Evolutionary conservation across 2,888 invertebrate genomes (phyloP).

Genomic region (Tipula vernalis): DNA sequence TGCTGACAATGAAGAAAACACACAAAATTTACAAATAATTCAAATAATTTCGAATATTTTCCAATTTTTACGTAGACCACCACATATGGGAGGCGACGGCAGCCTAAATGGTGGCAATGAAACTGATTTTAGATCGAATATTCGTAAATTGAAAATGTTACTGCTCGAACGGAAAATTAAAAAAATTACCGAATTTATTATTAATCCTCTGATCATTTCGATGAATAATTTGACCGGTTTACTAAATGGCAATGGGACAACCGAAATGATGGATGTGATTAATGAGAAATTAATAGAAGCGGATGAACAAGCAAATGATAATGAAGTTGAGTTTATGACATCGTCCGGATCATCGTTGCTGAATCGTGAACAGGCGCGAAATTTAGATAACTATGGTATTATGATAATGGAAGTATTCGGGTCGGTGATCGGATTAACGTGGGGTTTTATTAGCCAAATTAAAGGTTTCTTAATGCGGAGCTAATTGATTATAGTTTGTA

Average conservation of each 20-base stretch:
- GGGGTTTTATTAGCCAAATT: slow-evolving; percentile 18
- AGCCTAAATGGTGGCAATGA: background rate
- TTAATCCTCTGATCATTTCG: background rate
- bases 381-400: slow-evolving; percentile 15
- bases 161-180: background rate
- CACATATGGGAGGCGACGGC: background rate
- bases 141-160: background rate
- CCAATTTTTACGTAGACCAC: background rate
- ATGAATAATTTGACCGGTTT: background rate
- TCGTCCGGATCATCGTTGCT: background rate
- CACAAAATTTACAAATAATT: background rate
- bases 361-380: background rate
- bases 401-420: slow-evolving; percentile 20
- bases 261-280: background rate
- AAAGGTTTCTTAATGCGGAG: background rate
- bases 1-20: background rate
- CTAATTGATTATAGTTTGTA: background rate
- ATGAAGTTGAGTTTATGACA: background rate
- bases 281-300: background rate
- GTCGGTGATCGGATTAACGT: slow-evolving; percentile 18
- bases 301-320: background rate
- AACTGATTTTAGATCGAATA: background rate
- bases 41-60: background rate
- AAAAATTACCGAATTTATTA: background rate
- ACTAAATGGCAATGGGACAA: background rate